Conservation (phyloP, 2,888 invertebrate genomes). For the Troilus luridus region DNA sequence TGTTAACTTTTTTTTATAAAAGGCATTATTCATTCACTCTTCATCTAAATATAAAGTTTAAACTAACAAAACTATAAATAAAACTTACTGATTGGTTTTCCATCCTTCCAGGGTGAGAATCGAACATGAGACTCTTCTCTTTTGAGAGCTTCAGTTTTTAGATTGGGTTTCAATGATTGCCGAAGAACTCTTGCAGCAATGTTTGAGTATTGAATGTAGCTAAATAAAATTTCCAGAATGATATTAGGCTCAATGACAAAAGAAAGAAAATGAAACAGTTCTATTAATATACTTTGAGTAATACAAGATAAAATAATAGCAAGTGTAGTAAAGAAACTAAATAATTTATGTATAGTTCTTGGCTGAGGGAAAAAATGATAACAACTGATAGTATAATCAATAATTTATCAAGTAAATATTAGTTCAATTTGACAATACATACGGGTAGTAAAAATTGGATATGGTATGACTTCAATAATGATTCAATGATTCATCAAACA, state of each 20-base stretch:
- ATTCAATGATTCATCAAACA: neutral
- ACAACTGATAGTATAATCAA: too few species aligned
- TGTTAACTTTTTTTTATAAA: too few species aligned
- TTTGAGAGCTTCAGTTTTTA: slow-evolving; percentile 81
- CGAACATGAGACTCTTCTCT: slow-evolving; percentile 83
- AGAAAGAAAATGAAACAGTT: neutral
- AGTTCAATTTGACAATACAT: neutral
- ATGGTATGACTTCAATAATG: neutral
- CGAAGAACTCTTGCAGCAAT: slow-evolving; percentile 90
- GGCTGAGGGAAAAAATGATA: too few species aligned
- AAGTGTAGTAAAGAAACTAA: too few species aligned
- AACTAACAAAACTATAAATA: neutral
- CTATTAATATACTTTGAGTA: neutral
- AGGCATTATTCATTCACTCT: too few species aligned
- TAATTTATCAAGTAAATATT: too few species aligned
- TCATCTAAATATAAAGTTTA: too few species aligned
- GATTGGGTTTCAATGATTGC: slow-evolving; percentile 83
- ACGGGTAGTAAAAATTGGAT: neutral
- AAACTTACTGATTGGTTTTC: slow-evolving; percentile 87
- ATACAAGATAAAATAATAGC: neutral
- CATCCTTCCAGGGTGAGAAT: slow-evolving; percentile 91
- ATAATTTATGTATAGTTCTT: too few species aligned
- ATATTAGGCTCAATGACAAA: neutral
- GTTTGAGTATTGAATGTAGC: slow-evolving; percentile 96
- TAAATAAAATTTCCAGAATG: slow-evolving; percentile 69